Evolutionary conservation across 2,113 vertebrate genomes (phyloP).

Genomic region (Pseudopipra pipra): DNA sequence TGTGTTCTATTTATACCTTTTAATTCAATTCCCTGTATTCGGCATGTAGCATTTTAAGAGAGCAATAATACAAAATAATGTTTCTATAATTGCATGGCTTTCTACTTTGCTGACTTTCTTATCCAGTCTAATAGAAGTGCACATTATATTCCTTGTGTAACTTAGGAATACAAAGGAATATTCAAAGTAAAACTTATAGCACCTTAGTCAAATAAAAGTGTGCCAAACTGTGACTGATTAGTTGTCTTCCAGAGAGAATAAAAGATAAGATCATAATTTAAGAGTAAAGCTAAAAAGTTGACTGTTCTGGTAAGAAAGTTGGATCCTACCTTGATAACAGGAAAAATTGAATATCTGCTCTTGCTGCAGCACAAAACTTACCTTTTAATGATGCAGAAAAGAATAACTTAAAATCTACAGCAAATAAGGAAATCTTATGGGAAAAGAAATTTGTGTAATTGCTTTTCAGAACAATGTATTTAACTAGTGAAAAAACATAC

Average conservation of each 20-base stretch:
- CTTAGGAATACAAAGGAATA: background rate
- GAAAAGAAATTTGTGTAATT: background rate
- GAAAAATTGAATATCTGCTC: background rate
- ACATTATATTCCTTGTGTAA: background rate
- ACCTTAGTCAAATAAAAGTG: background rate
- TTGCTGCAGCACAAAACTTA: background rate
- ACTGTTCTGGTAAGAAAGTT: background rate
- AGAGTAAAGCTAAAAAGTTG: background rate
- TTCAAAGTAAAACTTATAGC: background rate
- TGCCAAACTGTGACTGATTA: background rate
- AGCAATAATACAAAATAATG: background rate
- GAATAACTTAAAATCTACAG: background rate
- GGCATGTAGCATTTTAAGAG: constrained; percentile 10
- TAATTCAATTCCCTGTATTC: constrained; percentile 52
- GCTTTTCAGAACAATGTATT: background rate
- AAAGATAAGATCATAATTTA: background rate
- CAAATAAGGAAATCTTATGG: background rate
- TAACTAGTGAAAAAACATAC: background rate
- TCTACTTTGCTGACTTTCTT: constrained; percentile 17
- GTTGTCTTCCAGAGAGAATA: background rate
- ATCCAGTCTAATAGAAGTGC: constrained; percentile 3
- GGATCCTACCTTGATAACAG: background rate
- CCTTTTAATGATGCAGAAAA: background rate
- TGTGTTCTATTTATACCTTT: constrained; percentile 45
- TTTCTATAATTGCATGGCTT: constrained; percentile 42